Evolutionary conservation across 2,797 vertebrate species (phyloP).

Genomic region (Monodelphis domestica): DNA sequence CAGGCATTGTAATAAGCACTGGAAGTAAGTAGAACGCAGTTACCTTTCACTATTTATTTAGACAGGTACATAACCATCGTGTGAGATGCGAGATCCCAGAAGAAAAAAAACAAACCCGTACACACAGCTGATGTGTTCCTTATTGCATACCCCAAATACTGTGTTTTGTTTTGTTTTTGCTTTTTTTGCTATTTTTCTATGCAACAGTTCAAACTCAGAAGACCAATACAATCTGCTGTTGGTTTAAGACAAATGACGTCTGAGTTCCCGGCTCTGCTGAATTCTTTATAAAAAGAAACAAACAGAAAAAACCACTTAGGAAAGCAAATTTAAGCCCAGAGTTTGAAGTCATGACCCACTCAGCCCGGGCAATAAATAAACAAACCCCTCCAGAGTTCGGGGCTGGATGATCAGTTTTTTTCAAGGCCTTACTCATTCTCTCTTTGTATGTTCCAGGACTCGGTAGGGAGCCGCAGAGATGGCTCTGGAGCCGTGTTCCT

Average conservation of each 20-base stretch:
- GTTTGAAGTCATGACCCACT: slow-evolving; percentile 14
- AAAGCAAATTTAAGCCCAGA: slow-evolving; percentile 65
- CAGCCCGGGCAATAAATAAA: slow-evolving; percentile 65
- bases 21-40: not conserved
- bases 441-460: slow-evolving; percentile 87
- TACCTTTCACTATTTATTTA: not conserved
- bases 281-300: not conserved
- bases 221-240: slow-evolving; percentile 50
- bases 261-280: not conserved
- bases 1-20: not conserved
- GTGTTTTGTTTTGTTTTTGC: slow-evolving; percentile 17
- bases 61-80: not conserved
- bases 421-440: slow-evolving; percentile 85
- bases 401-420: rapidly evolving
- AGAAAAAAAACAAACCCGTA: not conserved
- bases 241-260: slow-evolving; percentile 51
- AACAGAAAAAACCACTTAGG: slow-evolving; percentile 40
- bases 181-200: not conserved
- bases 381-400: slow-evolving; percentile 46
- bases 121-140: not conserved
- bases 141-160: not conserved
- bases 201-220: slow-evolving; percentile 47
- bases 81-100: not conserved
- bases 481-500: slow-evolving; percentile 80
- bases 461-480: slow-evolving; percentile 80